Evolutionary conservation across 2,888 invertebrate species (phyloP).

Genomic region (Fabriciana adippe): DNA sequence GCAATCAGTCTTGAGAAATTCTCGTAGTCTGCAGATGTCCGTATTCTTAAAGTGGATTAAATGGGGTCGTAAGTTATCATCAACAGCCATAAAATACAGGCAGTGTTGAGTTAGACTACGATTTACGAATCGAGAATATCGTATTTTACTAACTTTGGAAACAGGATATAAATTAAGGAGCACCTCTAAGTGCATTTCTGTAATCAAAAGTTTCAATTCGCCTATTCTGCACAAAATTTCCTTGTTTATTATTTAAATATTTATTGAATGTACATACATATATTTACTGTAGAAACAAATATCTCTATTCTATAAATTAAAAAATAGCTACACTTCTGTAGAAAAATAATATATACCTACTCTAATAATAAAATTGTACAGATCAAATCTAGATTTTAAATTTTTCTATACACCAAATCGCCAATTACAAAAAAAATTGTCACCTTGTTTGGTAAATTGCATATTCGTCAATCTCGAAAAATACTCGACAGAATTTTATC

Average conservation of each 20-base stretch:
- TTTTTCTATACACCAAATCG: too few relatives aligned
- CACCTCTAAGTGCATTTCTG: constrained; percentile 40
- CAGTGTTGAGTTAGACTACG: constrained; percentile 46
- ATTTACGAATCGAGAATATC: constrained; percentile 45
- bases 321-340: too few relatives aligned
- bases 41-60: constrained; percentile 47
- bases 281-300: not conserved
- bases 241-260: constrained; percentile 18
- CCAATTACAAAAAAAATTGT: too few relatives aligned
- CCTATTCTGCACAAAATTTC: constrained; percentile 10
- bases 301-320: too few relatives aligned
- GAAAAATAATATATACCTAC: too few relatives aligned
- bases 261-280: not conserved
- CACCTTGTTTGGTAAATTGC: too few relatives aligned
- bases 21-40: constrained; percentile 41
- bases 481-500: too few relatives aligned
- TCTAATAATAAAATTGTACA: too few relatives aligned
- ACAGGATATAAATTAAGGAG: constrained; percentile 41
- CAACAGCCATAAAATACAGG: constrained; percentile 49
- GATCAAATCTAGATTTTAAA: too few relatives aligned
- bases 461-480: too few relatives aligned
- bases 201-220: constrained; percentile 36
- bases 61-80: constrained; percentile 49
- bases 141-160: constrained; percentile 40
- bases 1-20: constrained; percentile 34